Evolutionary conservation across 2,888 invertebrate genomes (phyloP).

Genomic region (Corbicula japonica): DNA sequence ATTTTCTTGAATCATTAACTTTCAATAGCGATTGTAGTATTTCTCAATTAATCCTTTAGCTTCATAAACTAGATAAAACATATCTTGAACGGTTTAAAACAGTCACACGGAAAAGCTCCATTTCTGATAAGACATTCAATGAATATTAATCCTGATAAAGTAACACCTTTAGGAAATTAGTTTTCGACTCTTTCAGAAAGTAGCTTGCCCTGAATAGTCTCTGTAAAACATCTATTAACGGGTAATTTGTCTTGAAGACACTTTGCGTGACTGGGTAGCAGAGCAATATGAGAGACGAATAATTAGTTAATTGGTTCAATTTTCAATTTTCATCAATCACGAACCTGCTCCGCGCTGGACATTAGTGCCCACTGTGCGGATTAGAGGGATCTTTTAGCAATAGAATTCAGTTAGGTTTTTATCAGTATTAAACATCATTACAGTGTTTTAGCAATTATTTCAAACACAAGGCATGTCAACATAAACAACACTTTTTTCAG

Average conservation of each 20-base stretch:
- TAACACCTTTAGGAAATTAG: slow-evolving; percentile 15
- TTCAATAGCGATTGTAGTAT: slow-evolving; percentile 1
- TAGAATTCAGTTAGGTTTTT: too few relatives aligned
- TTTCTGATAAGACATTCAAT: slow-evolving; percentile 17
- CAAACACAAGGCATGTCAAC: too few relatives aligned
- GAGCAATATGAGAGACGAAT: background rate
- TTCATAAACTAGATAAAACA: too few relatives aligned
- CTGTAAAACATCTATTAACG: background rate
- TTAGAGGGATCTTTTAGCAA: too few relatives aligned
- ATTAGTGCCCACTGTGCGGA: too few relatives aligned
- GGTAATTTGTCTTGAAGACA: slow-evolving; percentile 4
- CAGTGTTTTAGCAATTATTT: too few relatives aligned
- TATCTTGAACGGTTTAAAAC: too few relatives aligned
- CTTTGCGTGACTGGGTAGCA: background rate
- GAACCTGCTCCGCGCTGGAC: too few relatives aligned
- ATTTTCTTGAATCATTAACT: slow-evolving; percentile 7
- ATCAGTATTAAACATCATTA: too few relatives aligned
- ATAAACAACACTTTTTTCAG: too few relatives aligned
- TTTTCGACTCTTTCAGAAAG: background rate
- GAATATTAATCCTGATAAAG: background rate
- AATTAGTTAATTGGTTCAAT: slow-evolving; percentile 20
- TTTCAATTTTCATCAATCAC: background rate
- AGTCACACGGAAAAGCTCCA: too few relatives aligned
- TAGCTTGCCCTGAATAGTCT: too few relatives aligned
- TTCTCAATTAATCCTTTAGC: slow-evolving; percentile 30